phyloP scores from a whole-genome alignment of 2,888 invertebrate genomes.

The Hirtodrosophila cameraria region DNA sequence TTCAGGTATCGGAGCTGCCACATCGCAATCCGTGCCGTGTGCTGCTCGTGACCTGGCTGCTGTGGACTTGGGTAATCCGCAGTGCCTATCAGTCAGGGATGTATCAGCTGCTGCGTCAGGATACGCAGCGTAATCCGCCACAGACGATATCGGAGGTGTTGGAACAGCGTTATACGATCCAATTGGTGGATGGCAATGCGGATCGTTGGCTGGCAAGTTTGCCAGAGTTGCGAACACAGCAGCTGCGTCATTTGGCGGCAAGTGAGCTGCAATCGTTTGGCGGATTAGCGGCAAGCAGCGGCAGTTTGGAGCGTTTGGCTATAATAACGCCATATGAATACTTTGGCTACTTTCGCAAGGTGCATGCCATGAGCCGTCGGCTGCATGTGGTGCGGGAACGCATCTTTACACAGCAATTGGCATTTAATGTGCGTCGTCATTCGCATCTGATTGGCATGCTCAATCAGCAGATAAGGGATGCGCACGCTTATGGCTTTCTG shows the following conservation, averaged over 20 bases:
- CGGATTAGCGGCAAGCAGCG: slow-evolving; percentile 39
- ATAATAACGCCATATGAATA: slow-evolving; percentile 75
- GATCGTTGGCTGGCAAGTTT: slow-evolving; percentile 56
- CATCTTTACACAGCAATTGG: slow-evolving; percentile 71
- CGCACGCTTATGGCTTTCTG: slow-evolving; percentile 64
- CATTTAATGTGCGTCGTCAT: slow-evolving; percentile 69
- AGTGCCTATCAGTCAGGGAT: slow-evolving; percentile 79
- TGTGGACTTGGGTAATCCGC: slow-evolving; percentile 67
- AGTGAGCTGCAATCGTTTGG: slow-evolving; percentile 68
- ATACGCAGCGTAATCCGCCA: slow-evolving; percentile 70
- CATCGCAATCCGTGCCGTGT: slow-evolving; percentile 63
- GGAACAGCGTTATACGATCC: slow-evolving; percentile 58
- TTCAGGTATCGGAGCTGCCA: slow-evolving; percentile 46
- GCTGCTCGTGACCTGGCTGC: slow-evolving; percentile 72
- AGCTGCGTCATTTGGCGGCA: slow-evolving; percentile 47
- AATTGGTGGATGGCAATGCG: slow-evolving; percentile 53
- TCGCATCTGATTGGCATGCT: slow-evolving; percentile 67
- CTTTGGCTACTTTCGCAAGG: slow-evolving; percentile 71
- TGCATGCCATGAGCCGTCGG: slow-evolving; percentile 49
- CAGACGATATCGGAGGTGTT: slow-evolving; percentile 69
- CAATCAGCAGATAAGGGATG: slow-evolving; percentile 60
- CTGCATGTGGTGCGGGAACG: slow-evolving; percentile 72
- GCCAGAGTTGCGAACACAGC: slow-evolving; percentile 56
- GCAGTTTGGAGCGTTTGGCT: slow-evolving; percentile 52
- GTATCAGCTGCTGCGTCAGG: slow-evolving; percentile 70